Evolutionary conservation across 2,113 vertebrate species (phyloP).

Genomic region (Antechinus stuartii): DNA sequence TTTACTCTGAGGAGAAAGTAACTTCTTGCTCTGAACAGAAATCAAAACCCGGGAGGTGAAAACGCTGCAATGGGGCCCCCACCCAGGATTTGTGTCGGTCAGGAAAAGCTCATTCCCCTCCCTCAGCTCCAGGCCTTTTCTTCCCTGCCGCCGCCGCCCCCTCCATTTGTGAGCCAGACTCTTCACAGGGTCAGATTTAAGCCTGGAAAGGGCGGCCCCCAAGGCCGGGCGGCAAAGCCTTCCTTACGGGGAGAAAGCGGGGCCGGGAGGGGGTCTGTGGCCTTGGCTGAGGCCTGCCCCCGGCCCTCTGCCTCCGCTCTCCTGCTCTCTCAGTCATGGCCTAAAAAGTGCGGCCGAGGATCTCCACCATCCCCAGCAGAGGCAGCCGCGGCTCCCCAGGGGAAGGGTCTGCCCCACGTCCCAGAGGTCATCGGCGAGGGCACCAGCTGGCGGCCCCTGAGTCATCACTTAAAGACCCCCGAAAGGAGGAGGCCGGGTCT

Average conservation of each 20-base stretch:
- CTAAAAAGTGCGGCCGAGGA: neutral
- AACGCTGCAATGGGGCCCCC: too few relatives aligned
- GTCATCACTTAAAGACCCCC: neutral
- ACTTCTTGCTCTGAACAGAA: neutral
- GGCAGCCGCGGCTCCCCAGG: neutral
- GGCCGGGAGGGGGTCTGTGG: rapidly evolving
- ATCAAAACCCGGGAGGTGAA: neutral
- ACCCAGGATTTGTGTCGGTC: neutral
- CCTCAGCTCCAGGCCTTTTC: neutral
- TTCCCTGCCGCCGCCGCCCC: rapidly evolving
- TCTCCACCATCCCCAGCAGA: neutral
- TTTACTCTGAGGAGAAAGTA: neutral
- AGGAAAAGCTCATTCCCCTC: rapidly evolving
- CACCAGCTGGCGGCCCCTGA: neutral
- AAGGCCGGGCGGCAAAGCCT: neutral
- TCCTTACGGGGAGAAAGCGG: neutral
- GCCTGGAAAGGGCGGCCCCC: neutral
- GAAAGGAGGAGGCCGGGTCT: neutral
- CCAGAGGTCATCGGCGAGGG: neutral
- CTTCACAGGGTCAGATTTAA: neutral
- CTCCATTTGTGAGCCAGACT: neutral
- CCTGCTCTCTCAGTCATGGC: neutral
- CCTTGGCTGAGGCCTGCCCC: neutral
- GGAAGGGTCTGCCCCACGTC: neutral
- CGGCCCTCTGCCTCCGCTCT: neutral